A percentile compares a stretch with the other conserved stretches of the same genome.
Conservation (phyloP, 2,888 invertebrate genomes). For the Bombyx huttoni region DNA sequence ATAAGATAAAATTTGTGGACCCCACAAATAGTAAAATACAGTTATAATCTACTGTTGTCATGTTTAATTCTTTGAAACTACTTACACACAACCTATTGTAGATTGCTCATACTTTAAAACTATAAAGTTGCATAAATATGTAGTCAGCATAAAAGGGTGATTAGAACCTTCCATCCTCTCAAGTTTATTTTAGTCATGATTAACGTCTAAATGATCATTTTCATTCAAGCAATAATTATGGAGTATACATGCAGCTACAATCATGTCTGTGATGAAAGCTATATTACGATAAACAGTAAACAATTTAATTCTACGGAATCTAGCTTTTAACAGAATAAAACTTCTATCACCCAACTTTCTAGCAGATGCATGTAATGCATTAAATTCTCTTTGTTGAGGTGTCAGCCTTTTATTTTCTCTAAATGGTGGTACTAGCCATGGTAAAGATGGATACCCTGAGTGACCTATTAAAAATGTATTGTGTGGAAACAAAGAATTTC, state of each 20-base stretch:
- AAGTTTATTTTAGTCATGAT: not conserved
- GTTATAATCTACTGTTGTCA: too few species aligned
- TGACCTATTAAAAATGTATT: constrained; percentile 41
- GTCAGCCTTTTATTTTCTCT: constrained; percentile 41
- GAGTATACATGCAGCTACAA: constrained; percentile 45
- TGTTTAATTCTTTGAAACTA: too few species aligned
- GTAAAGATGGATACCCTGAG: constrained; percentile 38
- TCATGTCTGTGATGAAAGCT: constrained; percentile 40
- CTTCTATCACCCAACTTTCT: constrained; percentile 41
- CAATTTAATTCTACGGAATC: constrained; percentile 36
- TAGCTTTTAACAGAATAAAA: constrained; percentile 31
- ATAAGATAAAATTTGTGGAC: too few species aligned
- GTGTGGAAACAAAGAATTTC: constrained; percentile 32
- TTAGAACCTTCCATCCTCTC: too few species aligned
- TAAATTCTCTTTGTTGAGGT: constrained; percentile 37
- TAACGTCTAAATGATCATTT: constrained; percentile 30
- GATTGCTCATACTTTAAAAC: too few species aligned
- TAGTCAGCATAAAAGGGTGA: too few species aligned
- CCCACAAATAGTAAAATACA: too few species aligned
- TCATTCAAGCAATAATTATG: constrained; percentile 45
- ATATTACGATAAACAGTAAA: constrained; percentile 44
- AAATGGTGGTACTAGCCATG: constrained; percentile 44
- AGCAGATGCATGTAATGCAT: constrained; percentile 30
- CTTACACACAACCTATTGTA: too few species aligned
- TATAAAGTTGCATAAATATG: too few species aligned